Percentiles rank a stretch among this genome's conserved stretches.
phyloP scores from a whole-genome alignment of 1,140 invertebrate species.

The Drosophila pandora region DNA sequence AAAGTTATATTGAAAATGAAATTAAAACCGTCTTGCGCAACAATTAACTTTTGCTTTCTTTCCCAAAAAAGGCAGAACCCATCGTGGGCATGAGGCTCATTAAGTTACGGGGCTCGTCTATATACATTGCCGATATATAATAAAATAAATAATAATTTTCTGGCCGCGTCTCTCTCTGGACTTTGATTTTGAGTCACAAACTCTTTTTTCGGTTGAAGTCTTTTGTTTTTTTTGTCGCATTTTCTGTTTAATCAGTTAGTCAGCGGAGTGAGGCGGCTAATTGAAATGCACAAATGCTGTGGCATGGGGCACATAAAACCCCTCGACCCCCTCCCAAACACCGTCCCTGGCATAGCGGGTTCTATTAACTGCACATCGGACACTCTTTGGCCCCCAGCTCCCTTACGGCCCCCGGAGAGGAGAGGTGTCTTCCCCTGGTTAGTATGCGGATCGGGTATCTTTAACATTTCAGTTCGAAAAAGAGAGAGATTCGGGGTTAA shows the following conservation, averaged over 20 bases:
- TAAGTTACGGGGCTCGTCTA: slow-evolving; percentile 29
- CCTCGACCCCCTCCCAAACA: neutral
- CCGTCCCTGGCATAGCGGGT: slow-evolving; percentile 54
- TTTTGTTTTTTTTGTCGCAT: slow-evolving; percentile 44
- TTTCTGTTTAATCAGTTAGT: slow-evolving; percentile 37
- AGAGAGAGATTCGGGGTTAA: slow-evolving; percentile 32
- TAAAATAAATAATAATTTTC: slow-evolving; percentile 7
- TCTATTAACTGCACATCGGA: slow-evolving; percentile 70
- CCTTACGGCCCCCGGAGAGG: neutral
- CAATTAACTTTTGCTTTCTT: slow-evolving; percentile 69
- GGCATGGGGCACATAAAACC: slow-evolving; percentile 54
- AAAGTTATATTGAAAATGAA: slow-evolving; percentile 39
- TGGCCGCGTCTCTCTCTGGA: neutral
- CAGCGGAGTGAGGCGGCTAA: slow-evolving; percentile 72
- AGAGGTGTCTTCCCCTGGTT: neutral
- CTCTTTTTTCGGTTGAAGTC: neutral
- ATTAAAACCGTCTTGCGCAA: slow-evolving; percentile 31
- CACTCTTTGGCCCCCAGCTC: neutral
- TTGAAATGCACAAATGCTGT: slow-evolving; percentile 71
- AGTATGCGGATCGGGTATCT: slow-evolving; percentile 41
- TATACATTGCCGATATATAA: slow-evolving; percentile 18
- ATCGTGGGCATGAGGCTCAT: slow-evolving; percentile 26
- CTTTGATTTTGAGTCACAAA: slow-evolving; percentile 22
- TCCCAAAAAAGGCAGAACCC: slow-evolving; percentile 37
- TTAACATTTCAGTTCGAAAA: slow-evolving; percentile 20